Conservation (phyloP, 2,888 invertebrate genomes). For the Mellilla xanthometata region DNA sequence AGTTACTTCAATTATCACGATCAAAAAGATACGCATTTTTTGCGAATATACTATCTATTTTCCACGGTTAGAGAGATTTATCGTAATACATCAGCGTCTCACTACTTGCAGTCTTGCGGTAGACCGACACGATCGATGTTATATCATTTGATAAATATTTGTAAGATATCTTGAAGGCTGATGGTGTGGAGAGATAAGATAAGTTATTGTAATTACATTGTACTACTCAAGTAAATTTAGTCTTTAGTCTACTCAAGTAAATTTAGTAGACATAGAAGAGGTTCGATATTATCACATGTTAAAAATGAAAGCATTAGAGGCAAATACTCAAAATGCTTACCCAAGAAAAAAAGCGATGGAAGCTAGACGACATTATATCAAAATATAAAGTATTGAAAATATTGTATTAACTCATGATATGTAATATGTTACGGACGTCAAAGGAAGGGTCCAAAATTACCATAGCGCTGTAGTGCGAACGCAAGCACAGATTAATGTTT, state of each 20-base stretch:
- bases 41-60: conserved; percentile 6
- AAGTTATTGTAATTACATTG: conserved; percentile 29
- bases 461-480: conserved; percentile 22
- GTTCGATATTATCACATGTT: no score
- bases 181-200: conserved; percentile 51
- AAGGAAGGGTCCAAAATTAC: conserved; percentile 33
- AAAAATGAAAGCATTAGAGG: no score
- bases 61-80: conserved; percentile 1
- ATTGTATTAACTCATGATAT: no score
- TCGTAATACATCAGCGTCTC: conserved; percentile 1
- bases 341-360: no score
- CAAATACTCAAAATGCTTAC: no score
- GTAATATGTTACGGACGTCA: conserved; percentile 10
- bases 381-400: no score
- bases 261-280: background rate
- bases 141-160: conserved; percentile 39
- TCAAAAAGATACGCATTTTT: background rate
- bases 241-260: no score
- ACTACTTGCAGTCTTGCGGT: conserved; percentile 10
- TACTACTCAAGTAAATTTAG: no score
- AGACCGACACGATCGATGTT: conserved; percentile 21
- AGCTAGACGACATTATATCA: no score
- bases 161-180: conserved; percentile 47
- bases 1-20: background rate
- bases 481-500: conserved; percentile 18